Evolutionary conservation across 2,888 invertebrate genomes (phyloP).

Genomic region (Ochlodes sylvanus): DNA sequence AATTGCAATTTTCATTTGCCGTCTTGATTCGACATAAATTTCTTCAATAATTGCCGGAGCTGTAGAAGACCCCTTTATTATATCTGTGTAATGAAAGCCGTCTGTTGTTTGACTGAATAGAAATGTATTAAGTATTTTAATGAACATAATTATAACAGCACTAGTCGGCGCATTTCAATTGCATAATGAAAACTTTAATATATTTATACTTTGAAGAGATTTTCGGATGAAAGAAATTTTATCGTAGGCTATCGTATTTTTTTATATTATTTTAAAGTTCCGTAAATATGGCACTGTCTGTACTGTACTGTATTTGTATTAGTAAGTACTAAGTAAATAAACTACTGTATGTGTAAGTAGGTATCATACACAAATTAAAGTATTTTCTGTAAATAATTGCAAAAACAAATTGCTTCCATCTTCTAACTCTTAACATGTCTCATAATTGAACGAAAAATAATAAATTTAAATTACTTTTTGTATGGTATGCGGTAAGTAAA

Average conservation of each 20-base stretch:
- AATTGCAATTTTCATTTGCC: slow-evolving; percentile 38
- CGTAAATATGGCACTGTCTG: too few relatives aligned
- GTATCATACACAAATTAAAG: too few relatives aligned
- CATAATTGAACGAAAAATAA: slow-evolving; percentile 17
- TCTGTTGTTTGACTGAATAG: slow-evolving; percentile 6
- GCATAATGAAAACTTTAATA: too few relatives aligned
- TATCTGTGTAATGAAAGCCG: slow-evolving; percentile 20
- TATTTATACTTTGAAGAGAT: too few relatives aligned
- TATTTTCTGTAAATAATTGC: background rate
- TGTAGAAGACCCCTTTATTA: slow-evolving; percentile 18
- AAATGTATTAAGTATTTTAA: background rate
- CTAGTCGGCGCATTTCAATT: too few relatives aligned
- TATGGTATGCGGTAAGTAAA: slow-evolving; percentile 30
- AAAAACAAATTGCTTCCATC: background rate
- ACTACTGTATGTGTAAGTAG: too few relatives aligned
- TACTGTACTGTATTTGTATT: too few relatives aligned
- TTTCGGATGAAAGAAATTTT: too few relatives aligned
- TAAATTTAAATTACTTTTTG: slow-evolving; percentile 35
- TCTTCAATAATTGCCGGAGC: slow-evolving; percentile 33
- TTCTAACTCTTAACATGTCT: background rate
- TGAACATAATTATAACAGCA: background rate
- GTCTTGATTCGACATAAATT: slow-evolving; percentile 37
- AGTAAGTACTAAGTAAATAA: too few relatives aligned
- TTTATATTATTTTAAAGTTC: too few relatives aligned
- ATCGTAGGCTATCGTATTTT: too few relatives aligned